Base-by-base conservation (phyloP, 2,113 vertebrate species). In the Coracopsis vasa region DNA sequence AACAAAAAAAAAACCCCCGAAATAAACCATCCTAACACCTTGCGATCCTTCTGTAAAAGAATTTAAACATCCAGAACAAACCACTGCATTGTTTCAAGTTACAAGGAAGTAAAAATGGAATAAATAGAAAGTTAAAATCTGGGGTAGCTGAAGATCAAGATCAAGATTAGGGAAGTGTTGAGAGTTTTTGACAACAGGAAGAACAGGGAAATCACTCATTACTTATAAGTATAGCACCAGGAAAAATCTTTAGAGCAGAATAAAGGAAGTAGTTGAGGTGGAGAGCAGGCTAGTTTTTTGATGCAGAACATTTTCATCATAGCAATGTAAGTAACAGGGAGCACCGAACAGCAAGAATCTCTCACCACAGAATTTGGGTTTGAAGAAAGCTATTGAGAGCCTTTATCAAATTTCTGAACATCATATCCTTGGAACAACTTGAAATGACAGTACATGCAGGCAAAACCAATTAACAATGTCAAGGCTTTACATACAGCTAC, bases 211-310 rank as follows among this genome's bases (percentile, higher is more conserved):
- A 83, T 64, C 20, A 73, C 9, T 54, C 5, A 16, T 62, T 66
- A 70, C 16, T 37, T 35, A 0, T 11, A 64, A 45, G 13, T 31
- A 25, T 25, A 69, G 4, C 1, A 7, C 24, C n/a, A 72, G 6
- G 10, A 86, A 90, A 86, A 50, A 5, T 19, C 33, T 35, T 71
- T 35, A 82, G 61, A 79, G 20, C 23, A 69, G 41, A 83, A 48
- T 47, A 88, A 80, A 54, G 9, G 25, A 70, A 77, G 45, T 28
- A 35, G 17, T 8, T 56, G 44, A 61, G 24, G 10, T 60, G 18
- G 75, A 92, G 4, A 74, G 24, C 16, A 56, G 27, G 6, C 25
- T 80, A 35, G 58, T 47, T 44, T 72, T 91, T 83, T 75, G 14
- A 82, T 9, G 15, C 15, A 42, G 23, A 82, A 64, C 11, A 54